Evolutionary conservation across 2,888 invertebrate genomes (phyloP), one percentile per base, ranked within the genome.

Genomic region (Agrilus mali): DNA sequence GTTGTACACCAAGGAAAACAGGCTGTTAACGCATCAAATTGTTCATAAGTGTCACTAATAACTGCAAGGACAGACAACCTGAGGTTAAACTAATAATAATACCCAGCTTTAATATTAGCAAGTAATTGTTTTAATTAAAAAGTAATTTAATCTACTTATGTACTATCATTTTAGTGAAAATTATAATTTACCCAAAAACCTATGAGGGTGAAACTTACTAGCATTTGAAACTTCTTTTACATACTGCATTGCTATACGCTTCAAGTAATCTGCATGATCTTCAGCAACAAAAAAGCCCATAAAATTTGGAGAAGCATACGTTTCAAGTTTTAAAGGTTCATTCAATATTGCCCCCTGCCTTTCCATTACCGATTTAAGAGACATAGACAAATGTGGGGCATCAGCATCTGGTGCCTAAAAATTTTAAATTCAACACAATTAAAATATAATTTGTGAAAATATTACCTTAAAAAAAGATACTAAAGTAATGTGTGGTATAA

Each of bases 211-310:
- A 33, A 37, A 41, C 80, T 76, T 72, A 83, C 83, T 79, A 58
- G 81, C 73, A 57, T 79, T 77, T 40, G 82, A 78, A 13, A 86
- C 79, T 69, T 86, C 84, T 65, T 83, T 83, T 27, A 85, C 83
- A 70, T 85, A 88, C 59, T 84, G 80, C 53, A 82, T 72, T 2
- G 88, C 84, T 52, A 90, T 73, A 51, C 80, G 75, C 61, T 84
- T 85, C 44, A 92, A 69, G 62, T 85, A 82, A 52, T 84, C 82
- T 0, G 86, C 86, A 68, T 86, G 83, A 49, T 82, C 77, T 53
- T 89, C 86, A 12, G 82, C 81, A 2, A 92, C 80, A 67, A 92
- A 92, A 39, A 90, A 75, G 0, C 92, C 93, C 82, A 93, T 88
- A 62, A 90, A 93, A 65, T 89, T 90, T 14, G 81, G 82, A 22